Conservation (phyloP, 2,797 vertebrate species). For the Cichlasoma orientale region DNA sequence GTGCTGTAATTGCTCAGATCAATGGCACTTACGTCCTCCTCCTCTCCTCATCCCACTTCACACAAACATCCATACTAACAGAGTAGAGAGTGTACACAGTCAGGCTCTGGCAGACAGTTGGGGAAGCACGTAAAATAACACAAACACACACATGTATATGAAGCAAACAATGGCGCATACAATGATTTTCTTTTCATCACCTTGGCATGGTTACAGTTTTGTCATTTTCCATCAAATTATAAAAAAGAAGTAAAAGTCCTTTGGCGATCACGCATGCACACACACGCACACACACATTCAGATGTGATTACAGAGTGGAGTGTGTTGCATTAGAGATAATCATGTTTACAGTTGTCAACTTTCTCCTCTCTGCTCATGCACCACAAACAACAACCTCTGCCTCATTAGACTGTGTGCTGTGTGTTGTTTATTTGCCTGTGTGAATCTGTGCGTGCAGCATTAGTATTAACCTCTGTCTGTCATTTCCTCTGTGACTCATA, state of each 20-base stretch:
- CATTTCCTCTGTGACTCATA: constrained; percentile 20
- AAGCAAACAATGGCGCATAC: not conserved
- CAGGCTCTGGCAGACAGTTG: not conserved
- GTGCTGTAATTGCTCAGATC: constrained; percentile 33
- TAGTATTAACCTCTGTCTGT: constrained; percentile 24
- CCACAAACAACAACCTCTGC: constrained; percentile 22
- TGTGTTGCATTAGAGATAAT: constrained; percentile 58
- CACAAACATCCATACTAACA: not conserved
- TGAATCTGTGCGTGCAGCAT: constrained; percentile 3
- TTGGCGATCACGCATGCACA: not conserved
- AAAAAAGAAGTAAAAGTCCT: not conserved
- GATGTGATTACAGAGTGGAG: constrained; percentile 27
- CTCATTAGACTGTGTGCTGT: constrained; percentile 42
- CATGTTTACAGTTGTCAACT: constrained; percentile 46
- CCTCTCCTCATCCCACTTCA: constrained; percentile 8
- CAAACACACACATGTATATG: not conserved
- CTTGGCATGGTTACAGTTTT: not conserved
- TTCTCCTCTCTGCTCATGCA: constrained; percentile 32
- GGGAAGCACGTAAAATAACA: not conserved
- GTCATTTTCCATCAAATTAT: constrained; percentile 13
- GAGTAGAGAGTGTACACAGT: not conserved
- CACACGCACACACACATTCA: not conserved
- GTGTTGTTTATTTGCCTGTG: constrained; percentile 18
- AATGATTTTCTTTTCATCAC: not conserved
- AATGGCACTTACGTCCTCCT: constrained; percentile 18